phyloP scores from a whole-genome alignment of 1,140 invertebrate genomes.

The Diorhabda elongata region DNA sequence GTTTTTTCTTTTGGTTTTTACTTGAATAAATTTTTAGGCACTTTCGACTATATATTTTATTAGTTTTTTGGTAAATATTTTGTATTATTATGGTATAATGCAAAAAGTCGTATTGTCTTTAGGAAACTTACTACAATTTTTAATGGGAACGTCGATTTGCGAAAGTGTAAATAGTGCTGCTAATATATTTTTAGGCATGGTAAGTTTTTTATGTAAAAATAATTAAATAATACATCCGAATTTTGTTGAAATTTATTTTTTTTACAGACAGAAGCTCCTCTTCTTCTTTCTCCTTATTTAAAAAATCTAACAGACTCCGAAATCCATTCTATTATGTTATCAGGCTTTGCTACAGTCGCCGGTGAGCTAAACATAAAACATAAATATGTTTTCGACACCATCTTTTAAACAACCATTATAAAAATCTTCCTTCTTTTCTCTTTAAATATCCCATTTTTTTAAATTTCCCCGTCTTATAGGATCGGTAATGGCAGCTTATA shows the following conservation, averaged over 20 bases:
- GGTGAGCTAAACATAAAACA: constrained; percentile 51
- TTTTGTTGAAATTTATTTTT: constrained; percentile 15
- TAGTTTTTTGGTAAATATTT: constrained; percentile 78
- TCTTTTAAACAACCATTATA: no score
- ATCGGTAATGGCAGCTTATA: constrained; percentile 87
- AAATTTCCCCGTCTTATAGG: constrained; percentile 51
- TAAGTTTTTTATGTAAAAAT: constrained; percentile 43
- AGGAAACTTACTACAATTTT: constrained; percentile 67
- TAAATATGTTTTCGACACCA: no score
- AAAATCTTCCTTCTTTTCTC: no score
- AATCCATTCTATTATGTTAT: constrained; percentile 87
- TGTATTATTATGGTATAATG: constrained; percentile 85
- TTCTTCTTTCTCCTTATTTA: constrained; percentile 85
- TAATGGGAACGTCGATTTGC: constrained; percentile 83
- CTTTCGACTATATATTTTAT: constrained; percentile 89
- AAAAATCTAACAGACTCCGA: constrained; percentile 82
- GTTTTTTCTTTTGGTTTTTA: not conserved
- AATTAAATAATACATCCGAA: not conserved
- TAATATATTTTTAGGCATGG: constrained; percentile 88
- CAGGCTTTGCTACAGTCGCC: constrained; percentile 92
- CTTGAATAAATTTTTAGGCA: constrained; percentile 52
- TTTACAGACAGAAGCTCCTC: constrained; percentile 78
- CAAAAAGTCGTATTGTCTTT: constrained; percentile 82
- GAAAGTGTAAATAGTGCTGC: constrained; percentile 88
- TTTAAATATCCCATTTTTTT: not conserved